Evolutionary conservation across 2,797 vertebrate species (phyloP).

Genomic region (Falco peregrinus): DNA sequence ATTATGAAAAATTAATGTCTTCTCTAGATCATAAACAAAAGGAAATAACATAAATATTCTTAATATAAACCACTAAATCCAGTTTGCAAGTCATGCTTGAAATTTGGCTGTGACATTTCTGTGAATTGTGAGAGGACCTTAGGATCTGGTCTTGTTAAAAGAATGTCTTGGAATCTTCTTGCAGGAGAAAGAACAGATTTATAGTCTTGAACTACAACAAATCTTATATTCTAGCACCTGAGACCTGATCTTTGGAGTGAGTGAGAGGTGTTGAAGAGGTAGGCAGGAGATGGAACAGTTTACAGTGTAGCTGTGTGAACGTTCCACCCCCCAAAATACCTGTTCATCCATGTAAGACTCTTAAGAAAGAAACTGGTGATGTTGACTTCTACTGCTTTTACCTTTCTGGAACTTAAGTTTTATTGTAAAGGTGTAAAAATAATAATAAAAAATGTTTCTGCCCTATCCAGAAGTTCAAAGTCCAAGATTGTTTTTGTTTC

Average conservation of each 20-base stretch:
- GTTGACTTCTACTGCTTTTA: neutral
- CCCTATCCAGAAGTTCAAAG: neutral
- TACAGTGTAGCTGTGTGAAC: neutral
- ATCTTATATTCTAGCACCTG: neutral
- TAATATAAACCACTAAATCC: neutral
- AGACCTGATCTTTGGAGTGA: neutral
- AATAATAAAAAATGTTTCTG: neutral
- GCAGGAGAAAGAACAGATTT: neutral
- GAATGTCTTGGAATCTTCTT: neutral
- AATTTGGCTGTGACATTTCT: neutral
- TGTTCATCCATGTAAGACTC: neutral
- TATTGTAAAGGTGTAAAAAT: neutral
- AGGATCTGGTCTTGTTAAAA: neutral
- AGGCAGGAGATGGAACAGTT: neutral
- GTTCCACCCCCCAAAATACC: neutral
- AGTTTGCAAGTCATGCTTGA: neutral
- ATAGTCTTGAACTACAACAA: neutral
- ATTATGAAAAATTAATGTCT: neutral
- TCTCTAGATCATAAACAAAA: neutral
- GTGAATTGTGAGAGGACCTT: neutral
- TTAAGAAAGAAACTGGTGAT: neutral
- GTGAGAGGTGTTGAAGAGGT: neutral
- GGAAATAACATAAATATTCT: neutral
- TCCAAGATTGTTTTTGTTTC: neutral
- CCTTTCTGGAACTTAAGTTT: constrained; percentile 29